phyloP scores from a whole-genome alignment of 2,888 invertebrate species.

The Cataglyphis altisquamis region DNA sequence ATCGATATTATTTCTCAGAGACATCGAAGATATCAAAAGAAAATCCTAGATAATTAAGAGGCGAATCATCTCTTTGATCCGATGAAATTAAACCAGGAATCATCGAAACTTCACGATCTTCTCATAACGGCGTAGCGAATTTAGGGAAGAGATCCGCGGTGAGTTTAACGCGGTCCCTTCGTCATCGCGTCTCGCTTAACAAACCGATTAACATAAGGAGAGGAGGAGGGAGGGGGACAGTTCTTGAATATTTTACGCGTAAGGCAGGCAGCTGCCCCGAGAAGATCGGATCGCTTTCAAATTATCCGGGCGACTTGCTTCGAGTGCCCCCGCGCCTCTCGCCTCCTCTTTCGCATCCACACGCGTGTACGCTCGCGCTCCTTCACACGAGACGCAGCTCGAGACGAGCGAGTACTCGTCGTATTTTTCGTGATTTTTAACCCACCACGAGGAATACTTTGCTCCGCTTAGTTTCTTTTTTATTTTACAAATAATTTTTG shows the following conservation, averaged over 20 bases:
- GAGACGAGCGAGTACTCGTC: slow-evolving; percentile 37
- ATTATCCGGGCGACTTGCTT: slow-evolving; percentile 85
- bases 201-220: slow-evolving; percentile 76
- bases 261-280: slow-evolving; percentile 84
- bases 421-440: slow-evolving; percentile 76
- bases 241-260: slow-evolving; percentile 85
- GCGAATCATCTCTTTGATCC: not conserved
- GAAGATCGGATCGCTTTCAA: slow-evolving; percentile 86
- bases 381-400: slow-evolving; percentile 1
- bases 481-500: not conserved
- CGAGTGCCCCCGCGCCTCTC: slow-evolving; percentile 77
- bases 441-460: slow-evolving; percentile 45
- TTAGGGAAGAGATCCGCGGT: slow-evolving; percentile 17
- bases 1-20: not conserved
- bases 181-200: slow-evolving; percentile 76
- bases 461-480: not conserved
- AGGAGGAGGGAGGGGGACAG: slow-evolving; percentile 65
- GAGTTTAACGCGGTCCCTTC: slow-evolving; percentile 60
- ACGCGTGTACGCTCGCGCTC: slow-evolving; percentile 43
- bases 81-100: not conserved
- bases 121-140: slow-evolving; percentile 1
- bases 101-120: not conserved
- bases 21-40: not conserved
- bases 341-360: slow-evolving; percentile 53
- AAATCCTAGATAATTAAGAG: not conserved